Evolutionary conservation across 2,888 invertebrate genomes (phyloP).

Genomic region (Dione vanillae): DNA sequence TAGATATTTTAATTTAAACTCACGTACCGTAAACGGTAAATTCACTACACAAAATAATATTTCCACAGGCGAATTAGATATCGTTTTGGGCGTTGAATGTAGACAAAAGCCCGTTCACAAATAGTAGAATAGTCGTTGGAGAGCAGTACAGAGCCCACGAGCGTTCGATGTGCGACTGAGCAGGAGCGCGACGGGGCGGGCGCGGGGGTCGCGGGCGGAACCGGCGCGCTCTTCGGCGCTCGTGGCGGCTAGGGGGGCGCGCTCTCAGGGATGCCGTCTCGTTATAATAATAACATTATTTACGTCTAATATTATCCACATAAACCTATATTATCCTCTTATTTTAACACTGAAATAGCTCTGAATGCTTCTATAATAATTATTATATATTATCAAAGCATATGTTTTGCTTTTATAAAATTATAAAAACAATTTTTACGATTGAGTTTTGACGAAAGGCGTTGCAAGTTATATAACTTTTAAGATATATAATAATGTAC

Average conservation of each 20-base stretch:
- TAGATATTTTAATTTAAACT: constrained; percentile 67
- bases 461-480: neutral
- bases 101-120: constrained; percentile 76
- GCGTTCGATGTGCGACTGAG: constrained; percentile 78
- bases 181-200: constrained; percentile 50
- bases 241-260: constrained; percentile 54
- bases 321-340: constrained; percentile 5
- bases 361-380: too few species aligned
- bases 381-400: neutral
- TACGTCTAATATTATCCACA: constrained; percentile 5
- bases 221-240: constrained; percentile 37
- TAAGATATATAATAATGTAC: neutral
- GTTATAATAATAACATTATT: constrained; percentile 31
- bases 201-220: constrained; percentile 46
- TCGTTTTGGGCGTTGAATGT: constrained; percentile 65
- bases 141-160: constrained; percentile 68
- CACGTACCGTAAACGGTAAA: constrained; percentile 81
- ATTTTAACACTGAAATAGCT: constrained; percentile 1
- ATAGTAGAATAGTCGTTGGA: constrained; percentile 58
- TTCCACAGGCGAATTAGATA: constrained; percentile 60
- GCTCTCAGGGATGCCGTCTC: constrained; percentile 55
- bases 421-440: neutral
- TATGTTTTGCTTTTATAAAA: neutral
- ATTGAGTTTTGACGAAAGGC: too few species aligned
- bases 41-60: constrained; percentile 76